These are phyloP conservation scores for Hipposideros armiger DNA, from an alignment of 2,113 vertebrate species.

Conservation along the genomic window DNA sequence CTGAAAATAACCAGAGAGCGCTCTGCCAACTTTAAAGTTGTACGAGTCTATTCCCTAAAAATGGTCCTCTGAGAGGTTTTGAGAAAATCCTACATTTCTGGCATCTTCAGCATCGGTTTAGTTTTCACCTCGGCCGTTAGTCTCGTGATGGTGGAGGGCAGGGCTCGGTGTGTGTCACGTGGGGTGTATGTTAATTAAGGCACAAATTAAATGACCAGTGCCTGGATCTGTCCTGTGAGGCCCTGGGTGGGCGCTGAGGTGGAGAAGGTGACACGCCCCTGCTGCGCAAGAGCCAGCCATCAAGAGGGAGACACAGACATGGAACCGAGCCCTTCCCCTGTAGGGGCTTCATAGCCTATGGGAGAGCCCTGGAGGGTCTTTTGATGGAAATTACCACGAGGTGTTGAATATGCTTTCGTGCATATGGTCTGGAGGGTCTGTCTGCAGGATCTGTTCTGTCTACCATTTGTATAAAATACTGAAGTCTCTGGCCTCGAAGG, in stretches of 20 bases:
- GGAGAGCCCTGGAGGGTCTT: background rate
- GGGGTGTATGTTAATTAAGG: accelerated
- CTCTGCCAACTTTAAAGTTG: background rate
- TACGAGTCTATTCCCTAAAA: background rate
- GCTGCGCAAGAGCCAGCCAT: background rate
- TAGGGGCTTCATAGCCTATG: background rate
- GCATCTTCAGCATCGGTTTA: accelerated
- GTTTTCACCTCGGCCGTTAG: accelerated
- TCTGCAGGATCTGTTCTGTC: background rate
- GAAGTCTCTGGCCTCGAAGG: background rate
- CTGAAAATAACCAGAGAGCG: slow-evolving; percentile 50
- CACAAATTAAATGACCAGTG: accelerated
- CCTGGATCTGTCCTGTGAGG: no score
- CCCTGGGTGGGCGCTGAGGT: accelerated
- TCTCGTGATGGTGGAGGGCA: background rate
- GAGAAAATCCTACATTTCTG: background rate
- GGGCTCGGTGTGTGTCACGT: accelerated
- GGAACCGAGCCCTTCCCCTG: background rate
- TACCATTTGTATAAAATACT: no score
- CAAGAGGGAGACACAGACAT: accelerated
- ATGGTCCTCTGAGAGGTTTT: background rate
- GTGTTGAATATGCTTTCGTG: background rate
- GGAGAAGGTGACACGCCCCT: background rate
- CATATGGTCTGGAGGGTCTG: accelerated
- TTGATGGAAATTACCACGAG: background rate